Evolutionary conservation across 92 coral and sea anemone species (phyloP).

Genomic region (Siderastrea radians): DNA sequence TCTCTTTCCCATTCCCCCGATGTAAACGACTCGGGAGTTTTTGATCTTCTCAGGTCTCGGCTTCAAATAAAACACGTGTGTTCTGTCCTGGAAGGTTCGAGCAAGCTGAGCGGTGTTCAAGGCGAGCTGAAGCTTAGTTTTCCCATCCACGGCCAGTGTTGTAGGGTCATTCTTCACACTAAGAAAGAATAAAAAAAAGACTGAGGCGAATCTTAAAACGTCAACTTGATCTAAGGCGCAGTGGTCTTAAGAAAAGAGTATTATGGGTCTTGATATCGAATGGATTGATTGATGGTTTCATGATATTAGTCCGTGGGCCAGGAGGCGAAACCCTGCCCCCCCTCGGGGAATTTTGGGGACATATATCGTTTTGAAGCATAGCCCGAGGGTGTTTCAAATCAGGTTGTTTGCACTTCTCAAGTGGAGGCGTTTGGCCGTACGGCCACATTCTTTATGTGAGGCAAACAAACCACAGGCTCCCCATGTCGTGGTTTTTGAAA

Average conservation of each 20-base stretch:
- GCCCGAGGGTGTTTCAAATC: no score
- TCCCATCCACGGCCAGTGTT: conserved; percentile 30
- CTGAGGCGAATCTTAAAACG: not conserved
- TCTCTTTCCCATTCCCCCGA: conserved; percentile 62
- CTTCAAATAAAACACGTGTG: conserved; percentile 43
- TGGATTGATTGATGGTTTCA: no score
- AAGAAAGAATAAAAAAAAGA: not conserved
- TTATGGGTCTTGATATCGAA: no score
- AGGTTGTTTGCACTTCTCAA: no score
- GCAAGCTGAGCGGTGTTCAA: conserved; percentile 54
- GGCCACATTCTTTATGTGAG: no score
- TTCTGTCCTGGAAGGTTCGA: conserved; percentile 68
- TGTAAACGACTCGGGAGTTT: conserved; percentile 19
- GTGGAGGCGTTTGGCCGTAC: no score
- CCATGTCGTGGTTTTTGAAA: no score
- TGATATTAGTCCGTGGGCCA: no score
- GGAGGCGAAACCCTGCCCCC: no score
- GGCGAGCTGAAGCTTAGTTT: conserved; percentile 44
- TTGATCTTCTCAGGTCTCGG: conserved; percentile 26
- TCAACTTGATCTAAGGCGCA: not conserved
- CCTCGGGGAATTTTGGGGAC: no score
- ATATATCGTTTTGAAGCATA: no score
- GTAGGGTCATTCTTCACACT: conserved; percentile 43
- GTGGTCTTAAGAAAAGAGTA: not conserved
- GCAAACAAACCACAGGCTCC: no score